Base-by-base conservation (phyloP, 2,888 invertebrate genomes). In the Epistrophella euchroma region DNA sequence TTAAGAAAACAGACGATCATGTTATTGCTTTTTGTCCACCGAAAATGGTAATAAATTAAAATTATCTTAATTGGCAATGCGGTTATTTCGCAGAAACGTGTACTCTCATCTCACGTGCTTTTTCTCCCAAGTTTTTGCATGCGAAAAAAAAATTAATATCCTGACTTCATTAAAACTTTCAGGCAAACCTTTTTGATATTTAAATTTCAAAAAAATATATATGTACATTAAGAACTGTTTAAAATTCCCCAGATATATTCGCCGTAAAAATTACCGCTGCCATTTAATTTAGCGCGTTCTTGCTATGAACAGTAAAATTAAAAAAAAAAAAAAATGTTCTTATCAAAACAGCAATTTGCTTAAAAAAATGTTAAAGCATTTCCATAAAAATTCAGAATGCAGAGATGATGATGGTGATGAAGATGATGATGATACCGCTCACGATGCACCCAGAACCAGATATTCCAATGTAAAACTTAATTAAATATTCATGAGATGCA, bases 401-500 rank as follows among this genome's bases (percentile, higher is more conserved):
- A 81, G 76, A 62, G 81, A 85, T 81, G 85, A 85, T 72, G 84
- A 68, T 66, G 68, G 17, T 47, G 47, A 28, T 37, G 68, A 17
- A 9, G 72, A 22, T 58, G 76, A 68, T 11, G 79, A 84, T 75
- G 75, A 70, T 28, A 25, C 13, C 40, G 40, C 13, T 37, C 50
- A 25, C 52, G 43, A 28, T 43, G 68, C 58, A 76, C 52, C 60
- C 71, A 52, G 2, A 28, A 5, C 28, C 22, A 50, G 45, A n/a
- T 35, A 60, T 74, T 25, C 47, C 58, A 66, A 47, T 82, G 77
- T 60, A 78, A 78, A 78, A 74, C 77, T 78, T 71, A 86, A 86
- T 82, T 86, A 86, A 82, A 74, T 86, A 86, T 86, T 86, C 86
- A 86, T 86, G 82, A 82, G 86, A 86, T 86, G 86, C 82, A 82